These are phyloP conservation scores for Rutpela maculata DNA, from an alignment of 2,888 invertebrate genomes.

Conservation along the genomic window DNA sequence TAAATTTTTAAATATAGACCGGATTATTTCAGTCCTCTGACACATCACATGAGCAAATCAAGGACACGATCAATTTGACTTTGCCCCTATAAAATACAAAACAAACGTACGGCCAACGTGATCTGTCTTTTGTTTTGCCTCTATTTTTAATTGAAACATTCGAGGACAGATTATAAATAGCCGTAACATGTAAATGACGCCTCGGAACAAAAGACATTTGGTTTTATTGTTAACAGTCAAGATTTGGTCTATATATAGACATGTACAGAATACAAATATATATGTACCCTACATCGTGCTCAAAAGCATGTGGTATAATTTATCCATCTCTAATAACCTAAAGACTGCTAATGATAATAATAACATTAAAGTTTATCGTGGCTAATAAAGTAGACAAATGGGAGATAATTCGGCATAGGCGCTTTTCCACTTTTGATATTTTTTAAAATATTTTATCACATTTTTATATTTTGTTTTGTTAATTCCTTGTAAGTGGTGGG, in stretches of 20 bases:
- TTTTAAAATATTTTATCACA: too few species aligned
- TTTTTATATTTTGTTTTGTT: too few species aligned
- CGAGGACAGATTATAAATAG: conserved; percentile 4
- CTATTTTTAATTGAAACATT: conserved; percentile 18
- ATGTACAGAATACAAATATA: neutral
- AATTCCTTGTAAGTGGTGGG: too few species aligned
- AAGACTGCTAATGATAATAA: too few species aligned
- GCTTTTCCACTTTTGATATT: too few species aligned
- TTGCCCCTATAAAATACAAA: conserved; percentile 9
- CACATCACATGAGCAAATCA: conserved; percentile 16
- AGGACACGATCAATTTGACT: conserved; percentile 25
- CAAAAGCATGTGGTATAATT: too few species aligned
- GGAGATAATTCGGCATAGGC: too few species aligned
- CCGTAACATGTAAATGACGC: neutral
- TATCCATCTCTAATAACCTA: too few species aligned
- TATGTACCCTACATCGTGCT: too few species aligned
- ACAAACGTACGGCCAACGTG: neutral
- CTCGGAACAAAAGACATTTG: neutral
- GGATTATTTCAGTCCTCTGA: conserved; percentile 18
- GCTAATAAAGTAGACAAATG: too few species aligned
- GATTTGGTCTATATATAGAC: neutral
- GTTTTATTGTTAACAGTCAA: conserved; percentile 1
- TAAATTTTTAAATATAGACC: conserved; percentile 27
- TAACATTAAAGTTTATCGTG: too few species aligned
- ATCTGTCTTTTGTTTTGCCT: conserved; percentile 15